These are phyloP conservation scores for Oreohelix idahoensis DNA, from an alignment of 1,140 invertebrate genomes.

Conservation along the genomic window DNA sequence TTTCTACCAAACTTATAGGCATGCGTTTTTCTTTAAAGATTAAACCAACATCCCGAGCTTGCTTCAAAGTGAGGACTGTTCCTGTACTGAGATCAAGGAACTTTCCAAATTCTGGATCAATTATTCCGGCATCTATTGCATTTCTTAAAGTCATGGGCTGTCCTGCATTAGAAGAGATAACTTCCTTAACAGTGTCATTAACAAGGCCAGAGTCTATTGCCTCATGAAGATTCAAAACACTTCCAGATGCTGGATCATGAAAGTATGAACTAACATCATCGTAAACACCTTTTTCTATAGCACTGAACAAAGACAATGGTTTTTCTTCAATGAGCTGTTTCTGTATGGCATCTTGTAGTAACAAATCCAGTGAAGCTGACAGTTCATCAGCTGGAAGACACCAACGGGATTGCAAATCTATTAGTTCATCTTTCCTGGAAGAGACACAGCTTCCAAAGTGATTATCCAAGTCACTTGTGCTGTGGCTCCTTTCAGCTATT, in stretches of 20 bases:
- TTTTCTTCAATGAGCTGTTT: slow-evolving; percentile 48
- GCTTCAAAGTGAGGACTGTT: slow-evolving; percentile 45
- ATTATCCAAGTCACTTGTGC: slow-evolving; percentile 24
- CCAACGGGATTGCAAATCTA: slow-evolving; percentile 40
- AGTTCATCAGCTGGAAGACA: slow-evolving; percentile 52
- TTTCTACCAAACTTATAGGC: slow-evolving; percentile 57
- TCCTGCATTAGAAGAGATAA: slow-evolving; percentile 50
- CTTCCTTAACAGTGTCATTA: slow-evolving; percentile 52
- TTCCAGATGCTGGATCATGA: slow-evolving; percentile 80
- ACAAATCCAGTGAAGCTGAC: slow-evolving; percentile 60
- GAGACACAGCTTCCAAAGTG: neutral
- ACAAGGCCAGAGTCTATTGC: slow-evolving; percentile 79
- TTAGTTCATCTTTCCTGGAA: slow-evolving; percentile 26
- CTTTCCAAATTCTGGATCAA: slow-evolving; percentile 82
- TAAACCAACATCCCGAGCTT: slow-evolving; percentile 53
- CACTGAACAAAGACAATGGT: slow-evolving; percentile 54
- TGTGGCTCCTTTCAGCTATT: slow-evolving; percentile 30
- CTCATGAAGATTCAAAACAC: slow-evolving; percentile 73
- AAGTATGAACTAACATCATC: slow-evolving; percentile 69
- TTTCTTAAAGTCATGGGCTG: slow-evolving; percentile 51
- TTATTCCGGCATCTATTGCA: slow-evolving; percentile 82
- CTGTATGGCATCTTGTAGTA: slow-evolving; percentile 54
- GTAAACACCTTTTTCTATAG: slow-evolving; percentile 57
- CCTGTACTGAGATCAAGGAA: slow-evolving; percentile 55
- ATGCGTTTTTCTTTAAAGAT: slow-evolving; percentile 52